Base-by-base conservation (phyloP, 2,888 invertebrate genomes). In the Xestia xanthographa region DNA sequence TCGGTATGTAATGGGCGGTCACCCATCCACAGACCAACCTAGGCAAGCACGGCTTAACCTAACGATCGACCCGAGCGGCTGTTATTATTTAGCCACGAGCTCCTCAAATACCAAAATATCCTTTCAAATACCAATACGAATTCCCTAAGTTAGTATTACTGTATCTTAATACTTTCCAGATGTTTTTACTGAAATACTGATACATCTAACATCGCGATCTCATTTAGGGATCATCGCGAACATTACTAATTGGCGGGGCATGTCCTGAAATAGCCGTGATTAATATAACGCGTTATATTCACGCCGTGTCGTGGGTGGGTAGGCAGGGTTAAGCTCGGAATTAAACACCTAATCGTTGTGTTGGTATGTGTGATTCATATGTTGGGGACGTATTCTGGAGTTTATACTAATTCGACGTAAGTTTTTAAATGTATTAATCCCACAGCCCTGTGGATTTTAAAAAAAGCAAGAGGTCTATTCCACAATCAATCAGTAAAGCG, bases 291-390 rank as follows among this genome's bases (percentile, higher is more conserved):
- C 2, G 76, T 56, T 80, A 80, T 83, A 79, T 72, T 75, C 66
- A 70, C 80, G 58, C 53, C 69, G 66, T 50, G 68, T 20, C 38
- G 45, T 60, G 67, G 69, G 66, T 60, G 82, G 73, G 76, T 63
- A 70, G 69, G 72, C 66, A 75, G 74, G 71, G 80, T 74, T 72
- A 66, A 77, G 68, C 56, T 70, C 67, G 58, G 79, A 86, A 85
- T 87, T 86, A 86, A 77, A 80, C 68, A 82, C 75, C 63, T 41
- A 86, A 83, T 72, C 74, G 66, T 75, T 76, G 17, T 65, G 62
- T 75, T 79, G 80, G 80, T 79, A 86, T 83, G 84, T 70, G 80
- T 88, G 88, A 88, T 82, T 88, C 88, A 87, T 80, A 62, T 70
- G 58, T n/a, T 45, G 73, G n/a, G 14, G 62, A 69, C 72, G 12